phyloP scores from a whole-genome alignment of 2,888 invertebrate genomes.

The Calliphora vomitoria region DNA sequence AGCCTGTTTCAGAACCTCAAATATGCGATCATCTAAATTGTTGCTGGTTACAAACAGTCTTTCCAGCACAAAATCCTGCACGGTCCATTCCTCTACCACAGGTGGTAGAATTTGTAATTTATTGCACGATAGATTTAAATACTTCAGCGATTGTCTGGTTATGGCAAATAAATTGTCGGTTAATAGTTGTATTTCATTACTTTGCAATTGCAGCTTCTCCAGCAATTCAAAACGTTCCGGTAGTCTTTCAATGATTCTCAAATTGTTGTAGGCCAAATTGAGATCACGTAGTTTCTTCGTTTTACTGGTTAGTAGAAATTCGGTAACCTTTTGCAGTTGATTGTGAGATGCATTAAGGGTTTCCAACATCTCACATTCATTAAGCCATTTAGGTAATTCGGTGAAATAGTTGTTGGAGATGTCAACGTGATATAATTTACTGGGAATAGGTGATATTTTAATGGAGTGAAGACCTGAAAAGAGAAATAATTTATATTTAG shows the following conservation, averaged over 20 bases:
- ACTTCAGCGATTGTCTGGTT: conserved; percentile 87
- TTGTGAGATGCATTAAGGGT: conserved; percentile 92
- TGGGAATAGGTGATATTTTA: conserved; percentile 89
- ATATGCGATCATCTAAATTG: conserved; percentile 89
- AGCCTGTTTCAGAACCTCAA: conserved; percentile 88
- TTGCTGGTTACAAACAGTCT: conserved; percentile 91
- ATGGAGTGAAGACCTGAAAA: conserved; percentile 90
- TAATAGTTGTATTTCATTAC: conserved; percentile 90
- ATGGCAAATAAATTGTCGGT: conserved; percentile 91
- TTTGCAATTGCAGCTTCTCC: conserved; percentile 90
- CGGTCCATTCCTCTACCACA: conserved; percentile 77
- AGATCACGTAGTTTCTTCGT: conserved; percentile 90
- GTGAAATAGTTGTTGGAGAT: conserved; percentile 91
- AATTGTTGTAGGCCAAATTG: conserved; percentile 91
- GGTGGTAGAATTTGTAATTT: conserved; percentile 88
- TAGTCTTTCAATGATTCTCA: conserved; percentile 88
- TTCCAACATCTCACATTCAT: conserved; percentile 89
- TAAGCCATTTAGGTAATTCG: conserved; percentile 91
- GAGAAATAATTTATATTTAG: conserved; percentile 50
- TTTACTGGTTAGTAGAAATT: conserved; percentile 90
- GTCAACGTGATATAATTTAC: conserved; percentile 90
- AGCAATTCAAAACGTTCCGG: conserved; percentile 85
- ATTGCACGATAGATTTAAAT: conserved; percentile 92
- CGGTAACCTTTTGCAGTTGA: conserved; percentile 88
- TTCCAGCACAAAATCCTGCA: conserved; percentile 83